phyloP scores from a whole-genome alignment of 2,113 vertebrate genomes.

The Terrapene triunguis region DNA sequence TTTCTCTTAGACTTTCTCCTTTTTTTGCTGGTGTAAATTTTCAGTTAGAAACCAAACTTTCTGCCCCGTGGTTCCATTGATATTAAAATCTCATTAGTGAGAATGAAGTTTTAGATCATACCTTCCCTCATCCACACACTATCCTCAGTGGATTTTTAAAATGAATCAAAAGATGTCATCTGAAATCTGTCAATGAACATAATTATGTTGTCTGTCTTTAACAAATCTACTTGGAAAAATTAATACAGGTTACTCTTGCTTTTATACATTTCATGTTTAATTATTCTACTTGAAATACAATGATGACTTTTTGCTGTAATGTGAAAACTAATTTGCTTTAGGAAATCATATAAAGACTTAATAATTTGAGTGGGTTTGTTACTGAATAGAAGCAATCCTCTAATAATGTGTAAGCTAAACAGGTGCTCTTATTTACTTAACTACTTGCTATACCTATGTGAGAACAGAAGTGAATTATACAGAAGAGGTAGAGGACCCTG shows the following conservation, averaged over 20 bases:
- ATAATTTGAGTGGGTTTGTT: background rate
- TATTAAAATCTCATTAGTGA: too few relatives aligned
- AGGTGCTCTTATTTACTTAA: constrained; percentile 77
- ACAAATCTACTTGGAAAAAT: background rate
- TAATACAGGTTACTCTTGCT: background rate
- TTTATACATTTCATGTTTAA: background rate
- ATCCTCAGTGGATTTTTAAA: background rate
- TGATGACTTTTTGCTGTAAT: background rate
- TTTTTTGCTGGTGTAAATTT: too few relatives aligned
- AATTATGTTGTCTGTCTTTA: background rate
- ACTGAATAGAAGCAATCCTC: background rate
- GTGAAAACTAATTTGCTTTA: background rate
- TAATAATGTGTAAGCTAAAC: background rate
- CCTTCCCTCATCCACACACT: background rate
- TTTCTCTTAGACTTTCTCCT: background rate
- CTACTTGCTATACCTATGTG: constrained; percentile 89
- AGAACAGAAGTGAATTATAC: constrained; percentile 99
- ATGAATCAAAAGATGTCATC: background rate
- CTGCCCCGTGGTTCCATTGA: too few relatives aligned
- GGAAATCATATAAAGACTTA: background rate
- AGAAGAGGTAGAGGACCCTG: constrained; percentile 96
- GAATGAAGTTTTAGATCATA: too few relatives aligned
- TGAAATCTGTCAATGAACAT: background rate
- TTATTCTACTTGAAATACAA: background rate
- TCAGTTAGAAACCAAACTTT: too few relatives aligned